Evolutionary conservation across 2,888 invertebrate species (phyloP).

Genomic region (Tipula vernalis): DNA sequence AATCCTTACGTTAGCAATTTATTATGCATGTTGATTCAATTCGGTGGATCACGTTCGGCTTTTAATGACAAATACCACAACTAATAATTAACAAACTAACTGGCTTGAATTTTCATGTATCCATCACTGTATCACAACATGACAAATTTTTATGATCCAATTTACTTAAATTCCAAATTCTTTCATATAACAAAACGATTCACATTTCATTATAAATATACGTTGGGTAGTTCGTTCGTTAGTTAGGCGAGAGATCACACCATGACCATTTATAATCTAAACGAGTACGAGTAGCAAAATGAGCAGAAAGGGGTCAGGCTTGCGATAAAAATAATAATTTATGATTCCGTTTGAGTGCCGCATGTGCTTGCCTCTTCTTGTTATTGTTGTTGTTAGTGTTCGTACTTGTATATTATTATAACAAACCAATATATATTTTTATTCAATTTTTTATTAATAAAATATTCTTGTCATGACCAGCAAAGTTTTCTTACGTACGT

Average conservation of each 20-base stretch:
- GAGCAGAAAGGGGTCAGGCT: neutral
- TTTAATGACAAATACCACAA: too few species aligned
- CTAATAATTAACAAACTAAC: too few species aligned
- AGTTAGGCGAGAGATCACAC: neutral
- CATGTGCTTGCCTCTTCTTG: neutral
- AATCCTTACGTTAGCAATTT: too few species aligned
- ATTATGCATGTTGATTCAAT: too few species aligned
- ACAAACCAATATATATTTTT: neutral
- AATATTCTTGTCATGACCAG: neutral
- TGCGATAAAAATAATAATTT: neutral
- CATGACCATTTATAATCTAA: neutral
- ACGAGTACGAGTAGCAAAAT: neutral
- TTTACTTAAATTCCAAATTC: neutral
- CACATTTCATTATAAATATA: neutral
- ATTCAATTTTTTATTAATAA: neutral
- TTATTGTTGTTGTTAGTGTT: neutral
- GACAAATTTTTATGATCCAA: neutral
- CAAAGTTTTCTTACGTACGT: neutral
- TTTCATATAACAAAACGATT: neutral
- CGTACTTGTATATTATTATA: neutral
- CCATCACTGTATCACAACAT: neutral
- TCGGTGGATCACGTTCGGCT: too few species aligned
- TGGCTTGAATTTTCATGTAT: too few species aligned
- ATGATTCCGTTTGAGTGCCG: neutral
- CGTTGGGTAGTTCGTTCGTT: neutral